Conservation (phyloP, 2,113 vertebrate genomes). For the Hippocampus zosterae region DNA sequence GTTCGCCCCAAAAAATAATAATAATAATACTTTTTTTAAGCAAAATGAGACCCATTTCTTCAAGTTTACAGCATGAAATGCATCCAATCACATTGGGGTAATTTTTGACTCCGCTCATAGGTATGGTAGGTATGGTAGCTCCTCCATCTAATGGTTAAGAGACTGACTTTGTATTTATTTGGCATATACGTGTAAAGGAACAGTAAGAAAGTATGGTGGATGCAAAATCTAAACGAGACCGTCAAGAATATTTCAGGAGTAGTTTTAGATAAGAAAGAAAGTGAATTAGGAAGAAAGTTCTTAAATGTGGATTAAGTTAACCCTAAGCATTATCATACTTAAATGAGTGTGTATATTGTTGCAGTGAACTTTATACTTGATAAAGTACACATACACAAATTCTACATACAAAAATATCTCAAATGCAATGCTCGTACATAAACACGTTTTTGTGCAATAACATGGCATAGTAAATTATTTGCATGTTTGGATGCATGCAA, state of each 20-base stretch:
- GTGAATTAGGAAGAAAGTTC: no score
- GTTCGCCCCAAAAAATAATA: not conserved
- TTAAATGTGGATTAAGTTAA: no score
- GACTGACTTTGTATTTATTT: no score
- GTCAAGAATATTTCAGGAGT: no score
- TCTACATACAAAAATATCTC: no score
- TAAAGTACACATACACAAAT: not conserved
- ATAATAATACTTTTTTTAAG: not conserved
- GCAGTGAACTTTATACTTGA: not conserved
- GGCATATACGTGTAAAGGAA: no score
- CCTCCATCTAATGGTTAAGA: no score
- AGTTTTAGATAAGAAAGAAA: no score
- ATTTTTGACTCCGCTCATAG: not conserved
- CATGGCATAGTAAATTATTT: slow-evolving; percentile 3
- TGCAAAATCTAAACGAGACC: no score
- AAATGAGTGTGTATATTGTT: not conserved
- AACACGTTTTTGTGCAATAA: not conserved
- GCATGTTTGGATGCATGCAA: slow-evolving; percentile 20
- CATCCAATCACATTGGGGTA: not conserved
- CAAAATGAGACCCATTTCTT: no score
- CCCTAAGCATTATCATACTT: not conserved
- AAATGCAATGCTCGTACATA: not conserved
- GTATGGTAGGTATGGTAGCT: no score
- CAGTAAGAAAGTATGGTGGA: no score
- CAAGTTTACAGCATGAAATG: not conserved